Evolutionary conservation across 1,140 invertebrate genomes (phyloP), one percentile per base, ranked within the genome.

Genomic region (Achroia grisella): DNA sequence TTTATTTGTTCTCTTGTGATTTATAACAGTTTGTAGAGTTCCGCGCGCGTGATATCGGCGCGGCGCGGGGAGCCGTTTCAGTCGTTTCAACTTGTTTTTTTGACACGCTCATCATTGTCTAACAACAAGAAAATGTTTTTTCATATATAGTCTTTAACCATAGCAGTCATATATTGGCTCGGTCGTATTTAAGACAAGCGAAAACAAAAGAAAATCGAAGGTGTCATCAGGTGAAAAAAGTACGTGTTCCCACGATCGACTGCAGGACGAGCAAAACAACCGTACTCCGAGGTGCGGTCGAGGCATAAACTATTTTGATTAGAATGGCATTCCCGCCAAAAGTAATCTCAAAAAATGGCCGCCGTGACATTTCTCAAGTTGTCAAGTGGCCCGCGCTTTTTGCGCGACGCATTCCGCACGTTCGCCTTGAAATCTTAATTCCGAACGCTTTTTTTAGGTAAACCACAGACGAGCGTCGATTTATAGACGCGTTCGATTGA

Each of bases 291-390:
- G 17, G 17, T 23, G 17, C 17, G 17, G 17, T 23, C 1, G 35
- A 13, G 68, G 71, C 78, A 78, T 84, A 82, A 84, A 84, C 76
- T 77, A 84, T 84, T 84, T 84, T 82, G 80, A 84, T 84, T 82
- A 84, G 77, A 83, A 77, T 79, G 67, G 69, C 71, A 65, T 62
- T 72, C 65, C 65, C 63, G 66, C 65, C 61, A 58, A 61, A 53
- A 47, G 44, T 29, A 39, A 54, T 30, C 53, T 39, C 31, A 37
- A 39, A 62, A 51, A 67, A 72, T 51, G 27, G 49, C 56, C 58
- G 68, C 67, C 54, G 40, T 69, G 63, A 68, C 71, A 71, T 77
- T 75, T 75, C 61, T 79, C 72, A 71, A 79, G 48, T 59, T 74
- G 72, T 74, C 71, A 72, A 62, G 53, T 39, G 42, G 45, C 48